Evolutionary conservation across 2,113 vertebrate species (phyloP).

Genomic region (Pelodiscus sinensis): DNA sequence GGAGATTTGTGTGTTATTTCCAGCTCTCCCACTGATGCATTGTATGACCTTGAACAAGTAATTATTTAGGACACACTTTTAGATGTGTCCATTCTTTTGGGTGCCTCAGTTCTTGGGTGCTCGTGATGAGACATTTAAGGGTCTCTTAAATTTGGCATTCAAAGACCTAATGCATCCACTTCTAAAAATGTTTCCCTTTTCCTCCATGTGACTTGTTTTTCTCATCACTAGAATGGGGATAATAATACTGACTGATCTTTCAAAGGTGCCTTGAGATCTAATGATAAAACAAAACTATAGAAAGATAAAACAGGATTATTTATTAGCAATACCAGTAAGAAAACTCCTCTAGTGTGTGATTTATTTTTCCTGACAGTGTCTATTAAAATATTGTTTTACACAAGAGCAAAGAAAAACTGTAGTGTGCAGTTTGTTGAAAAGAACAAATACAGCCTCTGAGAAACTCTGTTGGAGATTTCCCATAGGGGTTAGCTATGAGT

Average conservation of each 20-base stretch:
- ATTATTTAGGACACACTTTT: neutral
- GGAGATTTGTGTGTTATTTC: neutral
- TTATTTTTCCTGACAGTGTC: neutral
- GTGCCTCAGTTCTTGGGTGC: rapidly evolving
- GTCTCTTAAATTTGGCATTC: neutral
- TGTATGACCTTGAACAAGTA: neutral
- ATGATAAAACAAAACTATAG: neutral
- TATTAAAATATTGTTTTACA: neutral
- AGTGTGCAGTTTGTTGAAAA: neutral
- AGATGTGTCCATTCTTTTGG: neutral
- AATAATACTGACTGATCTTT: neutral
- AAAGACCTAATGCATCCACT: neutral
- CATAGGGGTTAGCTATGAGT: neutral
- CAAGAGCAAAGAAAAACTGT: neutral
- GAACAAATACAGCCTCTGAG: neutral
- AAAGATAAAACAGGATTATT: neutral
- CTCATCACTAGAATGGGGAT: neutral
- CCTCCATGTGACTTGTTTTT: neutral
- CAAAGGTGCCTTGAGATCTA: neutral
- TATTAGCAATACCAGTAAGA: neutral
- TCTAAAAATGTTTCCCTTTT: neutral
- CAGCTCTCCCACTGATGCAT: neutral
- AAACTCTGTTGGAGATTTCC: neutral
- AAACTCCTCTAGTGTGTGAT: neutral
- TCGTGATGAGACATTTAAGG: neutral